Evolutionary conservation across 30 jellyfish, hydroid and myxozoan genomes (phyloP).

Genomic region (Nemopilema nomurai): DNA sequence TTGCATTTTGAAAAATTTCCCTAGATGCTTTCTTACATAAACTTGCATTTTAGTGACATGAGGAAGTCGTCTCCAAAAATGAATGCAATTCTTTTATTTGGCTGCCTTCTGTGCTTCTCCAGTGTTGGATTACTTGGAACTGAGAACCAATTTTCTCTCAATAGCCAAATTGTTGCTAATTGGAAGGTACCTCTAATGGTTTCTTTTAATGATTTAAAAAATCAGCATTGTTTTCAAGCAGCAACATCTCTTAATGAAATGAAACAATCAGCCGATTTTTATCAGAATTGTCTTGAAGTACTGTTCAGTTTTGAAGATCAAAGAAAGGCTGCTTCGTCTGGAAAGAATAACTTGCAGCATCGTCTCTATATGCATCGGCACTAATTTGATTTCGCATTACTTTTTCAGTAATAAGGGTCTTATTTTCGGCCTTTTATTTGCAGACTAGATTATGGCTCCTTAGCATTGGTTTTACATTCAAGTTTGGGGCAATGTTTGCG

Average conservation of each 20-base stretch:
- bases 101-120: slow-evolving; percentile 5
- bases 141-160: background rate
- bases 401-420: background rate
- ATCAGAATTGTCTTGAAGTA: too few relatives aligned
- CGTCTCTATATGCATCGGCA: too few relatives aligned
- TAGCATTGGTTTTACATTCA: slow-evolving; percentile 1
- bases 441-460: slow-evolving; percentile 21
- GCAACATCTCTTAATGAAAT: too few relatives aligned
- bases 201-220: background rate
- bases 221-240: too few relatives aligned
- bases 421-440: background rate
- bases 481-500: slow-evolving; percentile 33
- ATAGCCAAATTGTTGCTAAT: background rate
- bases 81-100: slow-evolving; percentile 11
- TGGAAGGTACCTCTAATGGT: slow-evolving; percentile 14
- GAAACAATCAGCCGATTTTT: too few relatives aligned
- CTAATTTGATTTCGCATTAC: too few relatives aligned
- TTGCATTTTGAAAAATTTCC: background rate
- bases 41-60: background rate
- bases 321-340: too few relatives aligned
- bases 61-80: slow-evolving; percentile 2
- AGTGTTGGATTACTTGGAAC: slow-evolving; percentile 7
- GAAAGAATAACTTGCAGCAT: too few relatives aligned
- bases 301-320: too few relatives aligned
- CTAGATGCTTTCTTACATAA: background rate